phyloP scores from a whole-genome alignment of 2,888 invertebrate species.

The Aleiodes testaceus region DNA sequence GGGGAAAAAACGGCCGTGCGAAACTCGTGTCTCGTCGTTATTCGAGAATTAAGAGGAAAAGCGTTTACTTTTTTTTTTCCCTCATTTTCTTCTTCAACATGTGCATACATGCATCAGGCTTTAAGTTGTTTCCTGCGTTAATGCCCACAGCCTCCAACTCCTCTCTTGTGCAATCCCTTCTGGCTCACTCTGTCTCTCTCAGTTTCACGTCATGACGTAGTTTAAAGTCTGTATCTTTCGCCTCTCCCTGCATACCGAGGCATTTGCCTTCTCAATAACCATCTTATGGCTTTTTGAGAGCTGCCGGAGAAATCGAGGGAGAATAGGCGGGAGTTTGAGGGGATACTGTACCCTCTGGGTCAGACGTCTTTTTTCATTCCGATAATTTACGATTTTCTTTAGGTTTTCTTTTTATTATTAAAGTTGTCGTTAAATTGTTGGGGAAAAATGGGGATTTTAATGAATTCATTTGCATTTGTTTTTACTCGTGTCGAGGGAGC shows the following conservation, averaged over 20 bases:
- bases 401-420: background rate
- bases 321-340: background rate
- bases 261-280: conserved; percentile 16
- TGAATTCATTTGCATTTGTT: background rate
- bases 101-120: conserved; percentile 27
- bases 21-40: conserved; percentile 52
- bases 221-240: conserved; percentile 9
- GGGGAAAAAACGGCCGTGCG: conserved; percentile 66
- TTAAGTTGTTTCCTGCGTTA: conserved; percentile 29
- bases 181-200: background rate
- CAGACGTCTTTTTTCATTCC: background rate
- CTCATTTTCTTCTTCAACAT: background rate
- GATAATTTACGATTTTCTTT: background rate
- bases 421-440: conserved; percentile 1
- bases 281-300: background rate
- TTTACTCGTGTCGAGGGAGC: background rate
- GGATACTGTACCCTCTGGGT: conserved; percentile 21
- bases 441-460: no score
- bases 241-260: conserved; percentile 5
- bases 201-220: conserved; percentile 1
- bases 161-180: conserved; percentile 13
- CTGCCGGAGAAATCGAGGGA: background rate
- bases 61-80: no score
- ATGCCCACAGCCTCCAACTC: conserved; percentile 8
- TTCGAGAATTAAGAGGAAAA: background rate